A percentile compares a stretch with the other conserved stretches of the same genome.
Evolutionary conservation across 2,888 invertebrate species (phyloP).

Genomic region (Trissolcus japonicus): DNA sequence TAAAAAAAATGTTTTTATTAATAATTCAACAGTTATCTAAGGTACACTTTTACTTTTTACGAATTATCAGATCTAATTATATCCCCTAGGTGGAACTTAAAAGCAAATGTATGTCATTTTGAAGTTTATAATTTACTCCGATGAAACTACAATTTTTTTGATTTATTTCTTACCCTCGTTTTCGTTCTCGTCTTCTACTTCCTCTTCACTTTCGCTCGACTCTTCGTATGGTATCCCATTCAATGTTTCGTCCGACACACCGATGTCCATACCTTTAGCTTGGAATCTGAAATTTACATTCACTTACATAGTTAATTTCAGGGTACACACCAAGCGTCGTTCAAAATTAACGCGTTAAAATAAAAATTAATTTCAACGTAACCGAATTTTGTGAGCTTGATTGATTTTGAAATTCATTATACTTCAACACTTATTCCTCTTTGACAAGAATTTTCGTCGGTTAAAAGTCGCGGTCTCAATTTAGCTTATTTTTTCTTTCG

Average conservation of each 20-base stretch:
- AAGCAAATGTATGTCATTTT: no score
- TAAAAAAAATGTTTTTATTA: no score
- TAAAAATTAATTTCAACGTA: background rate
- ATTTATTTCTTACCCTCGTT: conserved; percentile 65
- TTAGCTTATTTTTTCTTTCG: background rate
- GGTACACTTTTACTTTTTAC: no score
- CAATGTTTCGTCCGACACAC: conserved; percentile 85
- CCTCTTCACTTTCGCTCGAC: conserved; percentile 83
- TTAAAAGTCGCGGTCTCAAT: no score
- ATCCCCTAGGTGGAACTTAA: no score
- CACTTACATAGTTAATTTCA: conserved; percentile 6
- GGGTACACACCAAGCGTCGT: background rate
- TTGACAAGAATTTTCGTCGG: background rate
- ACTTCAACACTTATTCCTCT: background rate
- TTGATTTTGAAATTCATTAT: background rate
- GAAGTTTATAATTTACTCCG: no score
- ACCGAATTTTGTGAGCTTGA: background rate
- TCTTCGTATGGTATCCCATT: conserved; percentile 86
- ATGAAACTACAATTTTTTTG: background rate
- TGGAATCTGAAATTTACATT: conserved; percentile 80
- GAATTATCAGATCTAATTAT: no score
- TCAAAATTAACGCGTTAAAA: background rate
- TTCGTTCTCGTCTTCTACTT: conserved; percentile 78
- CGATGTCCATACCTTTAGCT: conserved; percentile 88
- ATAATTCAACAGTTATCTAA: no score